Evolutionary conservation across 2,113 vertebrate genomes (phyloP).

Genomic region (Vulpes lagopus): DNA sequence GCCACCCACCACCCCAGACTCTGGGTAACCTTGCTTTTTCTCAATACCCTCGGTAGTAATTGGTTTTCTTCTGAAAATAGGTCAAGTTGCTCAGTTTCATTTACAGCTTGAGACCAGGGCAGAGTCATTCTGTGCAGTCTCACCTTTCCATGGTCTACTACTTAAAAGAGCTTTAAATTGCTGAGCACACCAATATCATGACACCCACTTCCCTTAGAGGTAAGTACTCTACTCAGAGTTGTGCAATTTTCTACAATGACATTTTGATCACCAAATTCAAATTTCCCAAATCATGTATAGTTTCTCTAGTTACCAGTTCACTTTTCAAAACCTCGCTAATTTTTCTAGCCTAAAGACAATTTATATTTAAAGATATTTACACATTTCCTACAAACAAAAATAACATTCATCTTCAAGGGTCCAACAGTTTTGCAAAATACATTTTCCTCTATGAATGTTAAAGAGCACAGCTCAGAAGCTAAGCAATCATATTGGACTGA

Average conservation of each 20-base stretch:
- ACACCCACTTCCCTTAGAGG: neutral
- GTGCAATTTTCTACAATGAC: slow-evolving; percentile 6
- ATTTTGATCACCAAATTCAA: slow-evolving; percentile 28
- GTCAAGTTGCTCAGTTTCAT: slow-evolving; percentile 49
- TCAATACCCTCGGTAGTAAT: slow-evolving; percentile 35
- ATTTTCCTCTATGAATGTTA: neutral
- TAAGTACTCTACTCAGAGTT: neutral
- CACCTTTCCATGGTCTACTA: neutral
- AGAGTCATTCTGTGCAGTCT: neutral
- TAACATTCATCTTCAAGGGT: slow-evolving; percentile 42
- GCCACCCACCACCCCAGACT: neutral
- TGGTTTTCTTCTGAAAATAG: slow-evolving; percentile 61
- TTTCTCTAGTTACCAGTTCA: slow-evolving; percentile 34
- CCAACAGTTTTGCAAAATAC: slow-evolving; percentile 51
- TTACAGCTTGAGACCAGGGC: slow-evolving; percentile 12
- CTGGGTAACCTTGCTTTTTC: slow-evolving; percentile 12
- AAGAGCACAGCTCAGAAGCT: slow-evolving; percentile 47
- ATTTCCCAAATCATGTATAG: neutral
- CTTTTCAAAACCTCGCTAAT: slow-evolving; percentile 30
- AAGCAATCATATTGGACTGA: neutral
- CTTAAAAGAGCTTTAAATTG: slow-evolving; percentile 29
- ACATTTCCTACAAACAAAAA: slow-evolving; percentile 42
- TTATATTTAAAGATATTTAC: slow-evolving; percentile 9
- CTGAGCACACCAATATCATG: neutral
- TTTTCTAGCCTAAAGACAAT: neutral